Evolutionary conservation across 2,113 vertebrate species (phyloP), one percentile per base, ranked within the genome.

Genomic region (Apodemus sylvaticus): DNA sequence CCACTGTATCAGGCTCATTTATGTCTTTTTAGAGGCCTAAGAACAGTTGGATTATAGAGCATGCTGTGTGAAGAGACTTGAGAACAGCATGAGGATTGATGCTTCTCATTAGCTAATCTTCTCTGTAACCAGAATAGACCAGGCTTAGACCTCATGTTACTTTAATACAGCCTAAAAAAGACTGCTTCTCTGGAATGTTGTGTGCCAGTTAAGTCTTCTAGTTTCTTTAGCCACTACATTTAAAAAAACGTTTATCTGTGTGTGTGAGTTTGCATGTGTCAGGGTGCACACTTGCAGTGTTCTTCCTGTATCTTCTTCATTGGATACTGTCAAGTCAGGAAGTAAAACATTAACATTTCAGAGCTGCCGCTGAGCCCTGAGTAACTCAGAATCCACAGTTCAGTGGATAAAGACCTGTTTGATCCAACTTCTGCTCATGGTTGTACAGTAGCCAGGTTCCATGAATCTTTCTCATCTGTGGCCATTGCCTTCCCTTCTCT

Each of bases 101-200:
- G 45, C 71, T 81, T 85, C 96, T 97, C 68, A 89, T 93, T 96
- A 93, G 86, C 76, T 96, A 58, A 86, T 94, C 87, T 87, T 96
- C 45, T 86, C 55, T 95, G 92, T 95, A 89, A 60, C 86, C 66
- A 83, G 96, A 97, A 92, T 94, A 93, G 96, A 89, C 88, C 92
- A 97, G 73, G 60, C 94, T 97, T 94, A 87, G 94, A 92, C 83
- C 86, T 91, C 78, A 96, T 97, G 53, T 78, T 89, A 90, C 64
- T 96, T 86, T 92, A 93, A 89, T 62, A 66, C 55, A 83, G n/a
- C 64, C 62, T 93, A 86, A 58, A 71, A 86, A 31, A 83, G 24
- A 60, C 1, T 60, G 29, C 31, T 79, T 48, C 39, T 12, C 39
- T 34, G 36, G 31, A 91, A n/a, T 76, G 55, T 29, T 31, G 24